Evolutionary conservation across 1,140 invertebrate genomes (phyloP).

Genomic region (Grapholita molesta): DNA sequence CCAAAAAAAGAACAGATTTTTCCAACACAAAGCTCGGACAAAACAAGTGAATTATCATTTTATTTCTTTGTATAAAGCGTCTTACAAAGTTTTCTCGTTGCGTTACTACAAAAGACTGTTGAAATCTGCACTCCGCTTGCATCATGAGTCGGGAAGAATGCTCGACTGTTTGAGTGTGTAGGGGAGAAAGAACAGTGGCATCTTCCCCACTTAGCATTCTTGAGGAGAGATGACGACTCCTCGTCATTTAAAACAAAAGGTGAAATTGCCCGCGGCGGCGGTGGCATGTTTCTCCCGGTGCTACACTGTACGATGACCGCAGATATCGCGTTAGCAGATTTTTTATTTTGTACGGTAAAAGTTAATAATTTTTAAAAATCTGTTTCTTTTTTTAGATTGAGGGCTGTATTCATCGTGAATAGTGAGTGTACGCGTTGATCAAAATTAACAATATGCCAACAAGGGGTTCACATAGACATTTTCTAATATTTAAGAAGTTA

Average conservation of each 20-base stretch:
- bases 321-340: constrained; percentile 23
- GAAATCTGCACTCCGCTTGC: constrained; percentile 53
- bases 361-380: too few relatives aligned
- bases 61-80: neutral
- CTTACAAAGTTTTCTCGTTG: constrained; percentile 24
- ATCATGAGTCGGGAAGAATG: constrained; percentile 49
- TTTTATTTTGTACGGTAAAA: neutral
- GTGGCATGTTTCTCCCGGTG: constrained; percentile 34
- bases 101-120: constrained; percentile 56
- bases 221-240: constrained; percentile 44
- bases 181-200: constrained; percentile 56
- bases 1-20: constrained; percentile 7
- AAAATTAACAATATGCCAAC: too few relatives aligned
- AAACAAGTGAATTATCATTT: constrained; percentile 17
- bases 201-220: constrained; percentile 53
- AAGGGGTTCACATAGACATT: too few relatives aligned
- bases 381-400: too few relatives aligned
- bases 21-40: constrained; percentile 7
- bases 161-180: constrained; percentile 55
- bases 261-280: constrained; percentile 49
- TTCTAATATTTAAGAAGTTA: too few relatives aligned
- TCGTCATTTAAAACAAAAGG: constrained; percentile 65
- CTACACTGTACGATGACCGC: constrained; percentile 54
- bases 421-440: too few relatives aligned
- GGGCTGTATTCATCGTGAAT: too few relatives aligned